Percentiles rank a stretch among this genome's conserved stretches.
Conservation (phyloP, 2,113 vertebrate species). For the Macaca mulatta region DNA sequence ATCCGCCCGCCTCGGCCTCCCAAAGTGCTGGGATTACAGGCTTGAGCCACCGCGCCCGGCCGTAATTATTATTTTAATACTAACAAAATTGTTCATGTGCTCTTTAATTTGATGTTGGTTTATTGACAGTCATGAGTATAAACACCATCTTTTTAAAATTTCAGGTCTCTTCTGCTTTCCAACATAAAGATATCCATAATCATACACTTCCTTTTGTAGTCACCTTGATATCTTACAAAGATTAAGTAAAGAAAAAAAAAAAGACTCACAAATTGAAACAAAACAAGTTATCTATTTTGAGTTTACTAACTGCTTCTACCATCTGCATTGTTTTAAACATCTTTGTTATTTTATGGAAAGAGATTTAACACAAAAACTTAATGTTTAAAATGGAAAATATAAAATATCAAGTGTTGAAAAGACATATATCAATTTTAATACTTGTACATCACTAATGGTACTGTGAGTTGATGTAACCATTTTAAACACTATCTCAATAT, state of each 20-base stretch:
- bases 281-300: not conserved
- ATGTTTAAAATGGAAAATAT: not conserved
- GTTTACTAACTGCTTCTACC: not conserved
- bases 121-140: not conserved
- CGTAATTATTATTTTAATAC: slow-evolving; percentile 39
- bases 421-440: not conserved
- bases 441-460: not conserved
- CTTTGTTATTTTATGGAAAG: not conserved
- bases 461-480: not conserved
- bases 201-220: not conserved
- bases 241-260: not conserved
- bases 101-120: slow-evolving; percentile 35
- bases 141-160: not conserved
- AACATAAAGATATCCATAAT: not conserved
- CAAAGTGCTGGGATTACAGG: too few species aligned
- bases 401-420: not conserved
- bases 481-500: not conserved
- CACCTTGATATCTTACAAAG: not conserved
- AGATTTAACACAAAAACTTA: not conserved
- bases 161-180: not conserved
- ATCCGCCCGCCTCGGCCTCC: too few species aligned
- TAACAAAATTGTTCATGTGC: not conserved
- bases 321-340: not conserved
- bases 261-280: not conserved
- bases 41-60: too few species aligned